phyloP scores from a whole-genome alignment of 2,888 invertebrate genomes.

The Deroplatys truncata region DNA sequence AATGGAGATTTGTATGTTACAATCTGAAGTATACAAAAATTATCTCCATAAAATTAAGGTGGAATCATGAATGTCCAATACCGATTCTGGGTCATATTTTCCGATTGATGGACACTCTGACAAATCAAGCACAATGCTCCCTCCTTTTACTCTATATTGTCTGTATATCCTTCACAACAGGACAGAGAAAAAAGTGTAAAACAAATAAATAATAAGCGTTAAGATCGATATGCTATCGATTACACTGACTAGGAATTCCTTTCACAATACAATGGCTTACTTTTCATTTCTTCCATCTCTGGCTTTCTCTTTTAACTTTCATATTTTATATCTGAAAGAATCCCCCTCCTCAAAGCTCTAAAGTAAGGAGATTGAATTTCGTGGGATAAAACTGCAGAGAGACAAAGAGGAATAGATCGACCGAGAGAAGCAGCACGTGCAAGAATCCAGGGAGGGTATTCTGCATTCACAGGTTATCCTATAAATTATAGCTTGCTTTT shows the following conservation, averaged over 20 bases:
- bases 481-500: background rate
- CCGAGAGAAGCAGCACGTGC: background rate
- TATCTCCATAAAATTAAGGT: too few species aligned
- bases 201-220: too few species aligned
- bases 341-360: background rate
- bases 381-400: background rate
- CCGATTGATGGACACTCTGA: too few species aligned
- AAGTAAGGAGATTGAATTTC: background rate
- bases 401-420: background rate
- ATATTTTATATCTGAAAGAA: background rate
- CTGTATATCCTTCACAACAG: too few species aligned
- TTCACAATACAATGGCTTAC: background rate
- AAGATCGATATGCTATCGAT: background rate
- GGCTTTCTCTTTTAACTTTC: background rate
- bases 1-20: too few species aligned
- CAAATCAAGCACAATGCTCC: background rate
- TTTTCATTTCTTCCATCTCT: background rate
- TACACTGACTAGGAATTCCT: background rate
- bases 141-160: background rate
- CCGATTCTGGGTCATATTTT: too few species aligned
- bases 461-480: background rate
- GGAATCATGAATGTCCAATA: too few species aligned
- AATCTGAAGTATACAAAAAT: too few species aligned
- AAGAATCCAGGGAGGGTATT: background rate
- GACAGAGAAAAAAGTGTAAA: too few species aligned